Conservation (phyloP, 2,113 vertebrate species). For the Sula dactylatra region DNA sequence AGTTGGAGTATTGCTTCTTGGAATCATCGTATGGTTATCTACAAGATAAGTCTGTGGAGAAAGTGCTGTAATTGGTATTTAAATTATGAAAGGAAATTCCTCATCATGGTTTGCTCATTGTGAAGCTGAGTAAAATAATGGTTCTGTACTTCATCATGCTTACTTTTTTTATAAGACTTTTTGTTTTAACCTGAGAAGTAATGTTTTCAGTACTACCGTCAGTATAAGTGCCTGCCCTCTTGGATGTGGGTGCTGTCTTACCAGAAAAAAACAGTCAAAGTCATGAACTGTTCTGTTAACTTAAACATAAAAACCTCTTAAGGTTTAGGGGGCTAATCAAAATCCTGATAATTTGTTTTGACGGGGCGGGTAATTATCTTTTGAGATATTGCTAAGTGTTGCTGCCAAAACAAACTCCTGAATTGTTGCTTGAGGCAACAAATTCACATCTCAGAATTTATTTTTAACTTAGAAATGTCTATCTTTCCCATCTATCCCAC, state of each 20-base stretch:
- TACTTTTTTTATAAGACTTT: slow-evolving; percentile 12
- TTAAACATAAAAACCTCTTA: neutral
- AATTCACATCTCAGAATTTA: neutral
- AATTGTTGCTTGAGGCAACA: neutral
- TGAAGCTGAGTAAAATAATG: slow-evolving; percentile 54
- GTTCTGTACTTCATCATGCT: slow-evolving; percentile 41
- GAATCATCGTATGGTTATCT: slow-evolving; percentile 78
- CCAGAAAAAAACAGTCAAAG: neutral
- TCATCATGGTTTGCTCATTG: slow-evolving; percentile 28
- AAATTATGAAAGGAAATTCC: slow-evolving; percentile 32
- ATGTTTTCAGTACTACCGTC: neutral
- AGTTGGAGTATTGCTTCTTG: slow-evolving; percentile 74
- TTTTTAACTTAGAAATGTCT: slow-evolving; percentile 14
- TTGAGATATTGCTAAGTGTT: neutral
- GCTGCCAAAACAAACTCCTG: slow-evolving; percentile 10
- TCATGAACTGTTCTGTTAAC: neutral
- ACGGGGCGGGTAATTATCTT: neutral
- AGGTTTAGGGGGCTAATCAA: neutral
- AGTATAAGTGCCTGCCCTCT: neutral
- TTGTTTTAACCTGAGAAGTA: slow-evolving; percentile 12
- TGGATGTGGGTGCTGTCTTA: neutral
- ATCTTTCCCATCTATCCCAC: neutral
- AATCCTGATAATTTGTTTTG: neutral
- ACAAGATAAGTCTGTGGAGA: neutral
- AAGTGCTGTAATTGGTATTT: neutral